Conservation (phyloP, 2,797 vertebrate species). For the Cygnus olor region DNA sequence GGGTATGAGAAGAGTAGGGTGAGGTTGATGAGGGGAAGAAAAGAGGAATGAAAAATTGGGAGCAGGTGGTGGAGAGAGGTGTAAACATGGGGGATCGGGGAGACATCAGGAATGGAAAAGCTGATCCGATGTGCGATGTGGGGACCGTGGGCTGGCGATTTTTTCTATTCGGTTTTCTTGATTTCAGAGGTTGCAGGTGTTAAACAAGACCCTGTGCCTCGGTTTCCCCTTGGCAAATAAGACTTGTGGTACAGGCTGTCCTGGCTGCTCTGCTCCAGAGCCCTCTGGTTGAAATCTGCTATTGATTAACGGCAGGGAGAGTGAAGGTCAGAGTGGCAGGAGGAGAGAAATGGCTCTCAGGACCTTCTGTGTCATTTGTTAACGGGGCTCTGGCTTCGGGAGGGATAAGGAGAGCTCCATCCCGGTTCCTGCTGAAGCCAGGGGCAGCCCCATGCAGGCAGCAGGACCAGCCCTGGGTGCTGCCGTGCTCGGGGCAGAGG, state of each 20-base stretch:
- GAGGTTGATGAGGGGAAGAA: rapidly evolving
- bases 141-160: rapidly evolving
- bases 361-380: neutral
- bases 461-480: neutral
- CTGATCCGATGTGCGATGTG: neutral
- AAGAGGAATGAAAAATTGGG: neutral
- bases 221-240: neutral
- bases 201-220: neutral
- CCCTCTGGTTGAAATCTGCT: neutral
- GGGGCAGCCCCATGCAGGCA: no score
- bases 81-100: rapidly evolving
- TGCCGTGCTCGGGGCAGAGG: neutral
- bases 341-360: neutral
- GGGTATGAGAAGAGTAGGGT: neutral
- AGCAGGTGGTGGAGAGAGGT: neutral
- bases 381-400: neutral
- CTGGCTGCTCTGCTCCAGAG: neutral
- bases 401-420: neutral
- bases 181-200: neutral
- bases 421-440: neutral
- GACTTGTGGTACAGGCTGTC: neutral
- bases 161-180: rapidly evolving
- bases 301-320: neutral
- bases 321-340: rapidly evolving
- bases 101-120: neutral